Percentiles rank a stretch among this genome's conserved stretches.
These are phyloP conservation scores for Chrysodeixis includens DNA, from an alignment of 2,888 invertebrate species.

Conservation along the genomic window DNA sequence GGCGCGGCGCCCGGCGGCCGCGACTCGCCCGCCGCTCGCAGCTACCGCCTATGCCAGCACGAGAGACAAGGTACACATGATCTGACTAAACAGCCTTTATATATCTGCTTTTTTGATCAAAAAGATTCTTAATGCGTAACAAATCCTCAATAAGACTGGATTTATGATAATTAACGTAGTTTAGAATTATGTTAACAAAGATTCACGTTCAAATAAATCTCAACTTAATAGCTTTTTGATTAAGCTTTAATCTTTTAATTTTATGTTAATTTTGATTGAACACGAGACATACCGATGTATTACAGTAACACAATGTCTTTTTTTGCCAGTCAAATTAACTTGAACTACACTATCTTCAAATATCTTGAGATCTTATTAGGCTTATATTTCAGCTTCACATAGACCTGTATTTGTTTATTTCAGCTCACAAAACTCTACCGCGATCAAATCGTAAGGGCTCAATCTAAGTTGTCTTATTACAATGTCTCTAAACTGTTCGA, in stretches of 20 bases:
- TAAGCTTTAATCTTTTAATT: not conserved
- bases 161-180: not conserved
- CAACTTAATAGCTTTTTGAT: not conserved
- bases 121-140: not conserved
- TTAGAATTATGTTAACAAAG: not conserved
- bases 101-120: not conserved
- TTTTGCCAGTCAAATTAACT: not conserved
- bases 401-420: constrained; percentile 76
- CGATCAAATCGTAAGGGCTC: constrained; percentile 86
- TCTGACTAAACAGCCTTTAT: not conserved
- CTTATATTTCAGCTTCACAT: constrained; percentile 57
- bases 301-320: not conserved
- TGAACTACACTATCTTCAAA: not conserved
- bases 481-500: constrained; percentile 61
- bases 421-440: constrained; percentile 88
- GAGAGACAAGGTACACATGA: constrained; percentile 81
- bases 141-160: not conserved
- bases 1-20: constrained; percentile 65
- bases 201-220: not conserved
- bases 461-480: constrained; percentile 64
- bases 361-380: constrained; percentile 7
- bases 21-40: constrained; percentile 83
- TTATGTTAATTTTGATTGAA: constrained; percentile 1
- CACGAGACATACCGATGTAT: not conserved
- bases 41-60: constrained; percentile 87